Percentiles rank a stretch among this genome's conserved stretches.
These are phyloP conservation scores for Tetragnatha montana DNA, from an alignment of 2,888 invertebrate genomes.

Conservation along the genomic window DNA sequence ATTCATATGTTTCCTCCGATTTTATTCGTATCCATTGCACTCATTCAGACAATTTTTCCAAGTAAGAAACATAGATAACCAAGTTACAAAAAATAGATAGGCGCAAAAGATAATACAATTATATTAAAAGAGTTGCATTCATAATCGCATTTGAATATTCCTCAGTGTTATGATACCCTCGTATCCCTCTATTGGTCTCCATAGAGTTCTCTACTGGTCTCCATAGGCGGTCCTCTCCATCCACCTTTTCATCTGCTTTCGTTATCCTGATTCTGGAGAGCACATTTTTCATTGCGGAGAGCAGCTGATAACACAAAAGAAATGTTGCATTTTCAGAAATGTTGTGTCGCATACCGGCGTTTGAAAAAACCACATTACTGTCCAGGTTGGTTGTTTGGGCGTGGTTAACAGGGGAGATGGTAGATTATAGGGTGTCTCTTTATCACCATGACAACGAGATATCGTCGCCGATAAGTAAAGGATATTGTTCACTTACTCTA, in stretches of 20 bases:
- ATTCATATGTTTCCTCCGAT: too few relatives aligned
- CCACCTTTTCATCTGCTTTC: constrained; percentile 38
- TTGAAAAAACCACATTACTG: constrained; percentile 45
- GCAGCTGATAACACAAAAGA: constrained; percentile 27
- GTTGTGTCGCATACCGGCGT: constrained; percentile 35
- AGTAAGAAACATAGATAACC: too few relatives aligned
- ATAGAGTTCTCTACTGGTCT: not conserved
- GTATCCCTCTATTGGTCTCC: not conserved
- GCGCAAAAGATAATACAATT: too few relatives aligned
- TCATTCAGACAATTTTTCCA: too few relatives aligned
- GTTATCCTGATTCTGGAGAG: constrained; percentile 16
- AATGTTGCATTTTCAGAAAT: constrained; percentile 53
- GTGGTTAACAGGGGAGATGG: constrained; percentile 64
- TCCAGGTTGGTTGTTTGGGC: constrained; percentile 59
- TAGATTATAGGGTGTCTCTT: constrained; percentile 68
- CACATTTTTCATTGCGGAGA: constrained; percentile 46
- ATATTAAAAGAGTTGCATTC: too few relatives aligned
- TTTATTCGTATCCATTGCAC: too few relatives aligned
- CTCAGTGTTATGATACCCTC: not conserved
- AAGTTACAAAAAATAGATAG: too few relatives aligned
- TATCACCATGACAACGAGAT: constrained; percentile 61
- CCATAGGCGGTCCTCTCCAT: not conserved
- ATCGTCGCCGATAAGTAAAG: constrained; percentile 65
- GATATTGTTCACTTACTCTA: constrained; percentile 67
- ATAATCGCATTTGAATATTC: not conserved